phyloP scores from a whole-genome alignment of 35 echinoderm and acorn worm genomes.

The Ptychodera flava region DNA sequence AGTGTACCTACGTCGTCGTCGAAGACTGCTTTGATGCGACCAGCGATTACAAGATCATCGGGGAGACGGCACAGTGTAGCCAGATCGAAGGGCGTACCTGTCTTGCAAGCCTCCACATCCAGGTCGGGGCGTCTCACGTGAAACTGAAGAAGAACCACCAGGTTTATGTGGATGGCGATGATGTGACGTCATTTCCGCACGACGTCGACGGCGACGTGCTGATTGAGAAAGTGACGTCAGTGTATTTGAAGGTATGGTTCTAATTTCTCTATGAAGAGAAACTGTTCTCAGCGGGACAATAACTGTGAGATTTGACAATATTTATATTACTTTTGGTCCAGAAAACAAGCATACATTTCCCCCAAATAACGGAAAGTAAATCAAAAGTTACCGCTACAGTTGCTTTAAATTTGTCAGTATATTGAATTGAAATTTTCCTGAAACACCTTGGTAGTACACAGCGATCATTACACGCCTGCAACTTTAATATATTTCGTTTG shows the following conservation, averaged over 20 bases:
- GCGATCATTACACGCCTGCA: too few relatives aligned
- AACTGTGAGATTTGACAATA: too few relatives aligned
- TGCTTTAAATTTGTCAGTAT: too few relatives aligned
- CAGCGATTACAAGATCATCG: not conserved
- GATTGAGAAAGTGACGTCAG: not conserved
- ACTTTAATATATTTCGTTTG: too few relatives aligned
- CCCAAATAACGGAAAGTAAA: too few relatives aligned
- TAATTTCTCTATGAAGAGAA: too few relatives aligned
- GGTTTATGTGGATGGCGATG: not conserved
- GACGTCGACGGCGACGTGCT: not conserved
- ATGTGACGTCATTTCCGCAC: not conserved
- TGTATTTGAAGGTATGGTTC: not conserved
- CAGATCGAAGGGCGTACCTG: not conserved
- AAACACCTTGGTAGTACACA: too few relatives aligned
- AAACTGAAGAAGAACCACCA: not conserved
- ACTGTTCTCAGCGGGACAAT: too few relatives aligned
- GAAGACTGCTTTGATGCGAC: not conserved
- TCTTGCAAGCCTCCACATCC: not conserved
- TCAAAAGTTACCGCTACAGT: too few relatives aligned
- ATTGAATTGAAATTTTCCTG: too few relatives aligned
- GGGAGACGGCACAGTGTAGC: not conserved
- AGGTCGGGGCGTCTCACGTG: not conserved
- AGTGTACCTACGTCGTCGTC: conserved; percentile 52
- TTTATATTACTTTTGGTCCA: too few relatives aligned
- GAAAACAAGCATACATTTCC: too few relatives aligned